phyloP scores from a whole-genome alignment of 2,113 vertebrate genomes.

The Argyrosomus japonicus region DNA sequence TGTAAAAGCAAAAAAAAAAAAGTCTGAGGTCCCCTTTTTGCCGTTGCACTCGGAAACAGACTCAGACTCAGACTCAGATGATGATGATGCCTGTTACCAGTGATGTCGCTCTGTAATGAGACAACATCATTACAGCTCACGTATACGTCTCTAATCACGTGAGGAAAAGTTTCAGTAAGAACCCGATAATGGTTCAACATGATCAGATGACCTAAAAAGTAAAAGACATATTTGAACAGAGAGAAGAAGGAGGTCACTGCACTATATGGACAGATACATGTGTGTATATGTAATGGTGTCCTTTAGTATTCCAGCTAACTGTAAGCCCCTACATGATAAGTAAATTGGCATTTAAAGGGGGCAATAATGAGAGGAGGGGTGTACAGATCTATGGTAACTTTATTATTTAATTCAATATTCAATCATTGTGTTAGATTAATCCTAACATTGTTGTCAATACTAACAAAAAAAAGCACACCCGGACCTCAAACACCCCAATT shows the following conservation, averaged over 20 bases:
- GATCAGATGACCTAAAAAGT: neutral
- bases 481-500: too few species aligned
- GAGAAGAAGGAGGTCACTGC: neutral
- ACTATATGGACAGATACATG: neutral
- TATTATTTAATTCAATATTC: too few species aligned
- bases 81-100: slow-evolving; percentile 26
- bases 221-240: too few species aligned
- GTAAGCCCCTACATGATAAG: too few species aligned
- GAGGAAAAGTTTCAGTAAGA: slow-evolving; percentile 19
- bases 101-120: slow-evolving; percentile 5
- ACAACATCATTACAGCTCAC: slow-evolving; percentile 3
- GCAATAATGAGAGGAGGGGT: too few species aligned
- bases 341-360: too few species aligned
- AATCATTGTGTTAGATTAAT: too few species aligned
- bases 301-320: too few species aligned
- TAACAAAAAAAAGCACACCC: too few species aligned
- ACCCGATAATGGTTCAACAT: neutral
- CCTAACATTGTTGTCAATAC: too few species aligned
- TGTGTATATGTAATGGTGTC: neutral
- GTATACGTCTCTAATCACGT: neutral
- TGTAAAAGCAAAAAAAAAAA: neutral
- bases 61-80: slow-evolving; percentile 1
- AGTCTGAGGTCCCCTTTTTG: slow-evolving; percentile 5
- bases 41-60: neutral
- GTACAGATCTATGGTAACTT: too few species aligned